These are phyloP conservation scores for Papilio protenor DNA, from an alignment of 2,888 invertebrate genomes.

Conservation along the genomic window DNA sequence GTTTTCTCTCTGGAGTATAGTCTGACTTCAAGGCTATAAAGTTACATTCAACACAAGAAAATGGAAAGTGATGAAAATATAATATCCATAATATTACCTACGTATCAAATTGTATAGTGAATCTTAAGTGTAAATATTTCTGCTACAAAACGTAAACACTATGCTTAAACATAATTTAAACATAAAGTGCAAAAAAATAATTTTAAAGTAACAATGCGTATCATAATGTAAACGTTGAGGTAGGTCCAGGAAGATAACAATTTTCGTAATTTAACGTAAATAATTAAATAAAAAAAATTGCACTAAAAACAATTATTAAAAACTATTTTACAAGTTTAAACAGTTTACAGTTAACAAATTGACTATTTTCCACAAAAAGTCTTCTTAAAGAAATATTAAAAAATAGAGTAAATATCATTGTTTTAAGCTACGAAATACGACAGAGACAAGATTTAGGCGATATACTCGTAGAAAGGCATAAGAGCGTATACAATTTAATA, in stretches of 20 bases:
- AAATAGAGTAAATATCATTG: not conserved
- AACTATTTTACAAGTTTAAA: too few relatives aligned
- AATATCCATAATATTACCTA: not conserved
- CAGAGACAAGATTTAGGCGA: not conserved
- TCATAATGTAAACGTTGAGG: not conserved
- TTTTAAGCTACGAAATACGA: not conserved
- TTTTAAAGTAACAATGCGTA: not conserved
- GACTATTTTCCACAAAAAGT: too few relatives aligned
- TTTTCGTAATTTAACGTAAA: not conserved
- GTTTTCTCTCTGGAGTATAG: constrained; percentile 73
- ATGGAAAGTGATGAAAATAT: constrained; percentile 78
- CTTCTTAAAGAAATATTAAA: not conserved
- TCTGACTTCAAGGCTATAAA: constrained; percentile 65
- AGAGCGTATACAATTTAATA: not conserved
- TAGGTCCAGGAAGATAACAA: not conserved
- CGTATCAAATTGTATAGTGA: not conserved
- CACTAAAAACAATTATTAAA: not conserved
- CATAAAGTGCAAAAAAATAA: too few relatives aligned
- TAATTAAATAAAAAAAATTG: not conserved
- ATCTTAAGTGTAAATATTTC: not conserved
- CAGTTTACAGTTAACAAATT: too few relatives aligned
- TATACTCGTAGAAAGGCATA: not conserved
- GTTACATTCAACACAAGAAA: constrained; percentile 65
- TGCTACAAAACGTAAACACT: not conserved
- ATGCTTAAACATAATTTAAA: too few relatives aligned